These are phyloP conservation scores for Phymatocera aterrima DNA, from an alignment of 2,888 invertebrate species.

Conservation along the genomic window DNA sequence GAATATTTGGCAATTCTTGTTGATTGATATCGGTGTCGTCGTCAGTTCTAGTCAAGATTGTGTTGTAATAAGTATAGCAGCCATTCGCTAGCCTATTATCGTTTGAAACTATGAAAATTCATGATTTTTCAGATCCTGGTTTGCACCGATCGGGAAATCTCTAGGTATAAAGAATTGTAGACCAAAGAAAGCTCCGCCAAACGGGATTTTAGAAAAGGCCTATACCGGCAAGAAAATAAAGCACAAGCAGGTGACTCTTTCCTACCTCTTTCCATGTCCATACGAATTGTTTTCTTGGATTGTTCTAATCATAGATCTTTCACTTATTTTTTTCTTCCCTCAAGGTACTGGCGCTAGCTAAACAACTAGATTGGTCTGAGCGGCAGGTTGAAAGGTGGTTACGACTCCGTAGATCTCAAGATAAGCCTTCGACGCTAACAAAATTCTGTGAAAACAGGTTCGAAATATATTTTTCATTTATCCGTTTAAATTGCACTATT, in stretches of 20 bases:
- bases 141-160: slow-evolving; percentile 87
- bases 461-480: slow-evolving; percentile 63
- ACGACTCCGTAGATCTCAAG: slow-evolving; percentile 88
- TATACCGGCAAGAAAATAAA: slow-evolving; percentile 84
- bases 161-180: slow-evolving; percentile 89
- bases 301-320: slow-evolving; percentile 27
- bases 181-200: slow-evolving; percentile 84
- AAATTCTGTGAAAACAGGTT: slow-evolving; percentile 93
- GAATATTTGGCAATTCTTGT: too few relatives aligned
- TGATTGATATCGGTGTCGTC: too few relatives aligned
- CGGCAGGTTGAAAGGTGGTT: slow-evolving; percentile 95
- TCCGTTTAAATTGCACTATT: background rate
- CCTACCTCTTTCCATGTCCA: background rate
- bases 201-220: slow-evolving; percentile 86
- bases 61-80: background rate
- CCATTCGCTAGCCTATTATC: background rate
- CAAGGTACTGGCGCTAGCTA: slow-evolving; percentile 84
- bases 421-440: slow-evolving; percentile 90
- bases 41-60: too few relatives aligned
- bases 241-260: slow-evolving; percentile 83
- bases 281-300: background rate
- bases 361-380: slow-evolving; percentile 89
- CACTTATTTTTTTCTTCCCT: too few relatives aligned
- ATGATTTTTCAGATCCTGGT: slow-evolving; percentile 82
- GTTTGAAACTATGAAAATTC: background rate